Evolutionary conservation across 2,888 invertebrate genomes (phyloP).

Genomic region (Torymus tubicola): DNA sequence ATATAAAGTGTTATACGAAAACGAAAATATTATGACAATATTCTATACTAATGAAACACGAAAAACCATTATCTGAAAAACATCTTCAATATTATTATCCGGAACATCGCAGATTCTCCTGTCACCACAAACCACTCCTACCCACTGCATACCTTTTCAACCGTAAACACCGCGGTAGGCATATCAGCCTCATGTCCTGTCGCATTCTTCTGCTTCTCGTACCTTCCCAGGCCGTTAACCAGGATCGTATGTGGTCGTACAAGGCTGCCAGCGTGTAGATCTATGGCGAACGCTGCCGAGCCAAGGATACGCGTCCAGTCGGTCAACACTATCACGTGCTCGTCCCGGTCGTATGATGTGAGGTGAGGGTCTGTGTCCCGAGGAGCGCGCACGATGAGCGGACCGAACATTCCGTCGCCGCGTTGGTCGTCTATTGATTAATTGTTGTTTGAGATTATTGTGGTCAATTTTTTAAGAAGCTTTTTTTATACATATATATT

Average conservation of each 20-base stretch:
- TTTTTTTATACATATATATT: too few relatives aligned
- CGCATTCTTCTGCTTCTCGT: slow-evolving; percentile 59
- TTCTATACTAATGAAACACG: too few relatives aligned
- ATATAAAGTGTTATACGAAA: too few relatives aligned
- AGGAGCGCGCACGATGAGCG: slow-evolving; percentile 82
- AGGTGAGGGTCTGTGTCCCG: slow-evolving; percentile 79
- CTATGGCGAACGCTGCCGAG: slow-evolving; percentile 85
- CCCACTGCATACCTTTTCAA: slow-evolving; percentile 23
- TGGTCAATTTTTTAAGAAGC: too few relatives aligned
- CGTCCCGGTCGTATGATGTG: slow-evolving; percentile 10
- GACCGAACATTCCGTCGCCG: slow-evolving; percentile 89
- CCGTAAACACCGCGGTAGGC: slow-evolving; percentile 11
- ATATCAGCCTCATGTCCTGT: background rate
- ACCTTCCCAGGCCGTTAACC: slow-evolving; percentile 88
- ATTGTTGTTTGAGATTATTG: background rate
- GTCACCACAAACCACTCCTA: too few relatives aligned
- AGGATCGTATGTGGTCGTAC: slow-evolving; percentile 89
- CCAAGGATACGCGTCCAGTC: slow-evolving; percentile 90
- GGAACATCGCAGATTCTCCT: too few relatives aligned
- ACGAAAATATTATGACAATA: too few relatives aligned
- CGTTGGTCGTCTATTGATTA: slow-evolving; percentile 78
- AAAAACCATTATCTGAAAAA: too few relatives aligned
- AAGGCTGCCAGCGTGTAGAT: slow-evolving; percentile 88
- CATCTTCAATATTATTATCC: too few relatives aligned
- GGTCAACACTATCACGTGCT: slow-evolving; percentile 80